Evolutionary conservation across 1,140 invertebrate species (phyloP).

Genomic region (Campoletis sonorensis): DNA sequence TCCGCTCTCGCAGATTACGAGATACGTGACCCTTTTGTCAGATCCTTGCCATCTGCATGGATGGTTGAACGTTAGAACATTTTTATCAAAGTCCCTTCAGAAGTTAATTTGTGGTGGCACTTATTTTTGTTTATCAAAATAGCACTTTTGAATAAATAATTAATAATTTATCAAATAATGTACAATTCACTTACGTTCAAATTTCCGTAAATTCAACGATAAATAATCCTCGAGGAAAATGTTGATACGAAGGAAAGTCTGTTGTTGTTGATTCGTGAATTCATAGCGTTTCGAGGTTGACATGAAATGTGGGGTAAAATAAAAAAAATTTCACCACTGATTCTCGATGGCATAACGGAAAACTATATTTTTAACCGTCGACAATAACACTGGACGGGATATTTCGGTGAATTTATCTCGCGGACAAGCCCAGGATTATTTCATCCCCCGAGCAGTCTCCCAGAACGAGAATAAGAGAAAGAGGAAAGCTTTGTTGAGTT

Average conservation of each 20-base stretch:
- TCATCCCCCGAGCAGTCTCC: slow-evolving; percentile 10
- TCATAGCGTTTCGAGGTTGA: no score
- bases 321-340: background rate
- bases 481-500: background rate
- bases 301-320: no score
- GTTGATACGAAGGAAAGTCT: no score
- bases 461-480: no score
- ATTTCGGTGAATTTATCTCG: slow-evolving; percentile 20
- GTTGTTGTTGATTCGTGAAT: no score
- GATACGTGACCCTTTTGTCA: slow-evolving; percentile 17
- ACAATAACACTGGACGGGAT: slow-evolving; percentile 22
- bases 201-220: background rate
- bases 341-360: slow-evolving; percentile 9
- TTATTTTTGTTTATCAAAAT: no score
- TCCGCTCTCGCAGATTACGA: background rate
- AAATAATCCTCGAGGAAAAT: background rate
- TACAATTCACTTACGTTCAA: background rate
- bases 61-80: background rate
- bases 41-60: background rate
- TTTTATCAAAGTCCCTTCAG: background rate
- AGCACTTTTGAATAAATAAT: no score
- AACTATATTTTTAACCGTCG: slow-evolving; percentile 19
- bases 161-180: no score
- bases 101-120: no score
- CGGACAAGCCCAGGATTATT: slow-evolving; percentile 7